Evolutionary conservation across 2,113 vertebrate species (phyloP), one percentile per base, ranked within the genome.

Genomic region (Podilymbus podiceps): DNA sequence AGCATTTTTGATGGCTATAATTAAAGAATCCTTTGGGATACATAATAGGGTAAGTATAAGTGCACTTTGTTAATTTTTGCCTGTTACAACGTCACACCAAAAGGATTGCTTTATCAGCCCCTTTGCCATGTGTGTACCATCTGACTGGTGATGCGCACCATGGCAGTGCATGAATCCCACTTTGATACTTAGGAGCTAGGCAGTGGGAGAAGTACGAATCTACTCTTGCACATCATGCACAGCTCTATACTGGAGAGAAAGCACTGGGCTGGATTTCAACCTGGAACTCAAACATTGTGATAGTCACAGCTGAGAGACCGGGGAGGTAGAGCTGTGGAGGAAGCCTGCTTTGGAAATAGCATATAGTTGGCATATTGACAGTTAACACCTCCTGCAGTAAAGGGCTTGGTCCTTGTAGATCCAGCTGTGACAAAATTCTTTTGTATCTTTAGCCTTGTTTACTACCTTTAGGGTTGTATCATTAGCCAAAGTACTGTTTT

Each of bases 121-220:
- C 8, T 19, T 10, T 10, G 2, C 12, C 8, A 1, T 9, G 16
- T 7, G 0, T 18, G 33, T 44, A 5, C 49, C 2, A 1, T 55
- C 17, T 85, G 56, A 55, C 8, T 21, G 0, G 0, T 40, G 35
- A 40, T 1, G 2, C 24, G 23, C 24, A 44, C 23, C 12, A 7
- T 44, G 13, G 23, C 60, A 81, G n/a, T 10, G 42, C 49, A 7
- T 72, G 47, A n/a, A 44, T 62, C 11, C 58, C 84, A 24, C 63
- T 63, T 53, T n/a, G 20, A 1, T 55, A 3, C 10, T 47, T 50
- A 16, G 20, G 25, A 77, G 24, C n/a, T 31, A 15, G 21, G 20
- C 8, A 11, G 22, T 47, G 10, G 22, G 25, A 74, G 31, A 62
- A 59, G 18, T 56, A 28, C 12, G 20, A 42, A 38, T 38, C 28